Evolutionary conservation across 2,797 vertebrate species (phyloP).

Genomic region (Bufotes viridis): DNA sequence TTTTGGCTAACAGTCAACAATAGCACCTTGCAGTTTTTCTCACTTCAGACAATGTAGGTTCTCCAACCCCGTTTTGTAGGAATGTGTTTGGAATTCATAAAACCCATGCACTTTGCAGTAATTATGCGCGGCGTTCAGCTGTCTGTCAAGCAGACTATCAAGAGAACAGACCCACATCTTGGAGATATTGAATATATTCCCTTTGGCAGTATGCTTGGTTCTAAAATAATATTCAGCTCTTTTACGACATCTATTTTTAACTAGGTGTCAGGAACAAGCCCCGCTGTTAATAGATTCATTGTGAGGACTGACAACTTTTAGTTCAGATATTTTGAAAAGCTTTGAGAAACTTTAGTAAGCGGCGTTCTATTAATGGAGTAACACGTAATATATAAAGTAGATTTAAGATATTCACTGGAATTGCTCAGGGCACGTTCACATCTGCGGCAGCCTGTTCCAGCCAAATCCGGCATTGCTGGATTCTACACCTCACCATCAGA

Average conservation of each 20-base stretch:
- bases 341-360: background rate
- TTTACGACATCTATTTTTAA: constrained; percentile 53
- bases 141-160: constrained; percentile 36
- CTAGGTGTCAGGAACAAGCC: constrained; percentile 38
- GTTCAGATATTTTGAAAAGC: background rate
- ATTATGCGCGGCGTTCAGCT: constrained; percentile 28
- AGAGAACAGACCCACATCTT: constrained; percentile 44
- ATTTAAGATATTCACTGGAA: no score
- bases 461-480: no score
- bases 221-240: constrained; percentile 40
- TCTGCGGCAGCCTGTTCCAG: no score
- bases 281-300: constrained; percentile 36
- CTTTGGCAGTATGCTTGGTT: constrained; percentile 25
- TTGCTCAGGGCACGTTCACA: no score
- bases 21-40: background rate
- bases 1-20: no score
- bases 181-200: constrained; percentile 31
- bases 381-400: no score
- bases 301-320: background rate
- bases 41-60: background rate
- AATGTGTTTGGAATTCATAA: constrained; percentile 33
- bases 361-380: background rate
- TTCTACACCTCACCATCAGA: no score
- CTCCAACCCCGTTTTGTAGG: background rate
- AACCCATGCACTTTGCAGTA: constrained; percentile 13